Evolutionary conservation across 2,888 invertebrate species (phyloP), one percentile per base, ranked within the genome.

Genomic region (Sphaerolaimus hirsutus): DNA sequence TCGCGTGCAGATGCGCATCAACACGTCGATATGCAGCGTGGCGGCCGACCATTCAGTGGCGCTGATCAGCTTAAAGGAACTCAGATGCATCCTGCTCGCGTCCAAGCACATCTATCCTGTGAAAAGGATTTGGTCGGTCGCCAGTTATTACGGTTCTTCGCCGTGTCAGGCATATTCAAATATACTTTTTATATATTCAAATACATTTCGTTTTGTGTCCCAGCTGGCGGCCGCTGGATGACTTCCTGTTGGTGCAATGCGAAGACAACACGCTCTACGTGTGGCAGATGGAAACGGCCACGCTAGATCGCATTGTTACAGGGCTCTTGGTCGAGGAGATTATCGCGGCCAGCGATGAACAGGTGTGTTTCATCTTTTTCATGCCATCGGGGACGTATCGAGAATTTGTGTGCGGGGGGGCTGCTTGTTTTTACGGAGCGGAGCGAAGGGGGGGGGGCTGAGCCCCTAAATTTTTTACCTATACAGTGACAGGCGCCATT

Each of bases 221-320:
- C 17, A 12, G 47, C 12, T 70, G 68, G 68, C 62, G 69, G 45
- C 69, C 93, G 0, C 72, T 86, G 2, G 93, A 97, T 62, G 97
- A 99, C 66, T 97, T 91, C 63, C 80, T 97, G 74, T 80, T 91
- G 53, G 84, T 93, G 21, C 86, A 84, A 1, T 89, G 89, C 65
- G 81, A 84, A 7, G 93, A 99, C 66, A 89, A 91, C 2, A 84
- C 89, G 0, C 89, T 93, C 1, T 91, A 89, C 66, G 87, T 97
- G 1, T 97, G 97, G 97, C 93, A 97, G 71, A 93, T 97, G 89
- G 97, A 97, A 69, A 97, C 93, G 71, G 89, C 89, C 0, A 87
- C 91, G 63, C 68, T 97, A 57, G 93, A 97, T 65, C 74, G 93
- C 44, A 89, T 97, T 12, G 70, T 91, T 1, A 86, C 89, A 64